These are phyloP conservation scores for Cordilura impudica DNA, from an alignment of 2,888 invertebrate species.

Conservation along the genomic window DNA sequence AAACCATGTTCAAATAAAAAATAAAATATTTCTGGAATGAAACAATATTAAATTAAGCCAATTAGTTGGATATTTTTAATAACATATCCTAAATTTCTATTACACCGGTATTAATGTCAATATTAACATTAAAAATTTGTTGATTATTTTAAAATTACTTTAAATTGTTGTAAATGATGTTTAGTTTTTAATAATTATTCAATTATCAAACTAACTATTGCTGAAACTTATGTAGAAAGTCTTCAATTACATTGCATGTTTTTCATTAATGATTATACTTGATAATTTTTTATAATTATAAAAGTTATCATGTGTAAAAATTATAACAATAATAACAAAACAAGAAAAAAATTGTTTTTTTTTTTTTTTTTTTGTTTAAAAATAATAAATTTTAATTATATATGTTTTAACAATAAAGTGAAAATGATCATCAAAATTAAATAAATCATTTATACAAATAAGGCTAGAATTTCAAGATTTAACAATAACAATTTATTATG, in stretches of 20 bases:
- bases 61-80: too few relatives aligned
- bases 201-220: conserved; percentile 3
- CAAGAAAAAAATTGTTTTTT: neutral
- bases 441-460: neutral
- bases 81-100: too few relatives aligned
- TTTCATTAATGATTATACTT: conserved; percentile 12
- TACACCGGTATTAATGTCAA: too few relatives aligned
- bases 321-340: neutral
- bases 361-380: too few relatives aligned
- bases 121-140: too few relatives aligned
- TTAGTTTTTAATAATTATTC: neutral
- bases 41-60: too few relatives aligned
- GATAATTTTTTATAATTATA: conserved; percentile 14
- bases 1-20: too few relatives aligned
- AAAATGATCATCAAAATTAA: neutral
- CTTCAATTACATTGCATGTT: conserved; percentile 41
- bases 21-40: too few relatives aligned
- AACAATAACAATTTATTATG: neutral
- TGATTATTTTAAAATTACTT: too few relatives aligned
- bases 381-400: too few relatives aligned
- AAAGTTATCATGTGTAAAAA: conserved; percentile 18
- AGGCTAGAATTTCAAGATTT: neutral
- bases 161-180: neutral
- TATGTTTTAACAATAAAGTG: neutral
- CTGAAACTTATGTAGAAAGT: conserved; percentile 15